Conservation (phyloP, 2,797 vertebrate genomes). For the Platalea minor region DNA sequence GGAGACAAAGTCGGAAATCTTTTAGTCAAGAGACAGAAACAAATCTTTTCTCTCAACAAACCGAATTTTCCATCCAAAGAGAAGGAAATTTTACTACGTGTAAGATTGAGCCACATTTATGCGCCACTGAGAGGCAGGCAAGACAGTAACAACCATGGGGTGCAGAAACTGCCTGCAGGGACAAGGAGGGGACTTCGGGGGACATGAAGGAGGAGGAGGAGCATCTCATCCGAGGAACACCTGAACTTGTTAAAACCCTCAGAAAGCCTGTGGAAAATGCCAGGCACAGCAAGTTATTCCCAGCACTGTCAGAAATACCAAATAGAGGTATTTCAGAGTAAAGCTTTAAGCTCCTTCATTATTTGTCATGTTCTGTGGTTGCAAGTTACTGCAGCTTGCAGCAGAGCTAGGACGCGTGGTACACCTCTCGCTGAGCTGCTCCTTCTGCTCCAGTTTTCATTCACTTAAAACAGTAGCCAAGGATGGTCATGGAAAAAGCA, state of each 20-base stretch:
- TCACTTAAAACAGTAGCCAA: background rate
- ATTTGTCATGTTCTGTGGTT: background rate
- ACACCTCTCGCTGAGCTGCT: background rate
- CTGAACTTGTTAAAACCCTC: background rate
- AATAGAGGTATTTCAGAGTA: background rate
- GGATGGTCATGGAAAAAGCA: background rate
- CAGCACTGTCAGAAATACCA: background rate
- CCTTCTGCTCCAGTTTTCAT: background rate
- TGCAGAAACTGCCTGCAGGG: background rate
- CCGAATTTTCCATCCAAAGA: background rate
- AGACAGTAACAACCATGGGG: background rate
- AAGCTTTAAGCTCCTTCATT: background rate
- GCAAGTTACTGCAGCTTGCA: background rate
- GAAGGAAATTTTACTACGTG: background rate
- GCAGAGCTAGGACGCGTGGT: background rate
- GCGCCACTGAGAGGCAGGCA: background rate
- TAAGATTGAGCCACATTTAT: background rate
- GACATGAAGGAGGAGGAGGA: background rate
- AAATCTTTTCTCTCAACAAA: background rate
- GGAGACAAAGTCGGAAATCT: background rate
- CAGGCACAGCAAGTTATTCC: background rate
- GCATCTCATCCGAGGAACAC: accelerated
- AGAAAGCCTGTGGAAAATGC: background rate
- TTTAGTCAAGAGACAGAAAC: background rate
- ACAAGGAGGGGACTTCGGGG: background rate